phyloP scores from a whole-genome alignment of 2,113 vertebrate species.

The Columbina picui region DNA sequence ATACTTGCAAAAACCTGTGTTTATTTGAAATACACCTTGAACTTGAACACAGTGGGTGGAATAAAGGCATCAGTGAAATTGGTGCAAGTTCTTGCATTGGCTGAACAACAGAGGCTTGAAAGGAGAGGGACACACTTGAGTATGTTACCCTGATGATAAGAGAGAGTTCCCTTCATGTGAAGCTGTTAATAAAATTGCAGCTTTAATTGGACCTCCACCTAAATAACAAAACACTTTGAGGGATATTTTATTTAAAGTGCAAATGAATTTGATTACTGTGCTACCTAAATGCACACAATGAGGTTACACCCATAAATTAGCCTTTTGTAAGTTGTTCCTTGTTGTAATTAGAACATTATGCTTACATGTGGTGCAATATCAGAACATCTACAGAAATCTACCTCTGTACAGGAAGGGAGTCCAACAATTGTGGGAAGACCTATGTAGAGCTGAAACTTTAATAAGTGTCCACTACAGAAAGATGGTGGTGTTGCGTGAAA shows the following conservation, averaged over 20 bases:
- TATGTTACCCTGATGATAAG: background rate
- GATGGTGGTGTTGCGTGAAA: background rate
- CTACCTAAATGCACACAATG: background rate
- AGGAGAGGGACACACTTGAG: background rate
- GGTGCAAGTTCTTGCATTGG: background rate
- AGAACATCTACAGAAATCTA: conserved; percentile 49
- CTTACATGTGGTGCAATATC: conserved; percentile 7
- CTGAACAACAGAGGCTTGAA: background rate
- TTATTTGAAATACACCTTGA: background rate
- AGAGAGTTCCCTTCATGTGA: background rate
- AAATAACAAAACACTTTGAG: background rate
- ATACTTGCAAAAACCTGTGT: background rate
- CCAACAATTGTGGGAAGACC: background rate
- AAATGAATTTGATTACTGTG: background rate
- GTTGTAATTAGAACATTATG: background rate
- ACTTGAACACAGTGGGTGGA: background rate
- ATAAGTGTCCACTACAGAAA: background rate
- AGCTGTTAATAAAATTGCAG: background rate
- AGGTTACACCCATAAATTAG: background rate
- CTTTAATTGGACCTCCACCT: background rate
- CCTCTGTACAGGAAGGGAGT: conserved; percentile 33
- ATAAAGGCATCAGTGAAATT: background rate
- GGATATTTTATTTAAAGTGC: background rate
- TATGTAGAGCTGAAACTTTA: background rate
- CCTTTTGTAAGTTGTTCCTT: background rate